A percentile compares a stretch with the other conserved stretches of the same genome.
phyloP scores from a whole-genome alignment of 2,888 invertebrate genomes.

The Aspidapion aeneum region DNA sequence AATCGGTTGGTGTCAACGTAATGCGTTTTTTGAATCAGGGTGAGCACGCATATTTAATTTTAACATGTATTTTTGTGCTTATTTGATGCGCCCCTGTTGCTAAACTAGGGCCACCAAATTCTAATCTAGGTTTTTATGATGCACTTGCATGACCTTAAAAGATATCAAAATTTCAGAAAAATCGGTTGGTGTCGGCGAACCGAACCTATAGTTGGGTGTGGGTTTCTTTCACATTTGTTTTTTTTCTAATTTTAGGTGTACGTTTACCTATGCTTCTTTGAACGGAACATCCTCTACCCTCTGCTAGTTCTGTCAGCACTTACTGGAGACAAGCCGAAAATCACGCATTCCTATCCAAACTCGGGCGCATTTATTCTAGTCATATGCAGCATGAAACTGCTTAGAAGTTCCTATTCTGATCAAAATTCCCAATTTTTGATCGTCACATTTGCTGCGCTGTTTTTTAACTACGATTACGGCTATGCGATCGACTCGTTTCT shows the following conservation, averaged over 20 bases:
- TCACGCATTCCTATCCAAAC: constrained; percentile 77
- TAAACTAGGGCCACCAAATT: too few species aligned
- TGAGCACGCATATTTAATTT: too few species aligned
- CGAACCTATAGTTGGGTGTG: too few species aligned
- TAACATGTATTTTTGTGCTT: too few species aligned
- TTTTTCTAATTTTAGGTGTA: constrained; percentile 56
- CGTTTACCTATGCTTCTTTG: constrained; percentile 85
- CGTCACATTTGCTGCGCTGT: constrained; percentile 82
- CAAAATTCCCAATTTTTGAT: constrained; percentile 90
- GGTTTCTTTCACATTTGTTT: too few species aligned
- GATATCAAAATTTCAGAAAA: too few species aligned
- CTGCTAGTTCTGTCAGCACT: constrained; percentile 84
- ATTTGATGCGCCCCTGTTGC: too few species aligned
- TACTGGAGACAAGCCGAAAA: constrained; percentile 76
- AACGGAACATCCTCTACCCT: constrained; percentile 90
- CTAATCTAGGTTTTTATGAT: too few species aligned
- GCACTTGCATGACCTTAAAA: too few species aligned
- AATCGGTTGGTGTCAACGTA: too few species aligned
- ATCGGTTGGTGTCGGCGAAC: too few species aligned
- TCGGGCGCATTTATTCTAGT: constrained; percentile 79
- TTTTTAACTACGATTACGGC: constrained; percentile 81
- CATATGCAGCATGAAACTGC: constrained; percentile 82
- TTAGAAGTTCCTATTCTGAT: constrained; percentile 88
- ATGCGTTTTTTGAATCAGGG: too few species aligned
- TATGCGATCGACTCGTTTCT: constrained; percentile 82